Conservation (phyloP, 2,113 vertebrate species). For the Abramis brama region DNA sequence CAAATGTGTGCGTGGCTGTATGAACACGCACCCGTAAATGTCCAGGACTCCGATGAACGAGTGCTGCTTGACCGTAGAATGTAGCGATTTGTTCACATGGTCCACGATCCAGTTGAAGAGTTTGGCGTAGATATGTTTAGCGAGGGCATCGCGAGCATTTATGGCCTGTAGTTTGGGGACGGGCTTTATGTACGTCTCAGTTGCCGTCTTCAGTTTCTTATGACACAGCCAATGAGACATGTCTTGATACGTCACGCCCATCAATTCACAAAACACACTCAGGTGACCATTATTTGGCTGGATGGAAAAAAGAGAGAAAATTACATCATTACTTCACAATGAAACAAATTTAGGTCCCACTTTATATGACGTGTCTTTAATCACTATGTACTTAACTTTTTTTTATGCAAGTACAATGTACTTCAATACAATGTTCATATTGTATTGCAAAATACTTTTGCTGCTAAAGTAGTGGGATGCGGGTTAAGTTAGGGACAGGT, state of each 20-base stretch:
- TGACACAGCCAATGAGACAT: slow-evolving; percentile 99
- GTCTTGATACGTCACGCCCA: slow-evolving; percentile 93
- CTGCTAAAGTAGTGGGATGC: background rate
- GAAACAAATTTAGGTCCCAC: background rate
- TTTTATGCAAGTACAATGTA: background rate
- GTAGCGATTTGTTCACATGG: slow-evolving; percentile 93
- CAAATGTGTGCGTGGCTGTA: background rate
- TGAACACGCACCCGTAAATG: slow-evolving; percentile 89
- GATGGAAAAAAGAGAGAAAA: slow-evolving; percentile 36
- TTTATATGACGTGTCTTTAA: no score
- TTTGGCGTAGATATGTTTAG: slow-evolving; percentile 97
- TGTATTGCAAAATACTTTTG: background rate
- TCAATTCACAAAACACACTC: slow-evolving; percentile 90
- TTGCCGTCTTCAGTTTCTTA: slow-evolving; percentile 90
- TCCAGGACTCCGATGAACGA: slow-evolving; percentile 98
- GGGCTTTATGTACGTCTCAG: slow-evolving; percentile 95
- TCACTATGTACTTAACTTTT: background rate
- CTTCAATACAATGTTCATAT: background rate
- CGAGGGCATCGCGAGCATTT: slow-evolving; percentile 92
- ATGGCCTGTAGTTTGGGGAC: slow-evolving; percentile 91
- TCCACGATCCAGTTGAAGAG: slow-evolving; percentile 98
- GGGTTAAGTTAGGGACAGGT: no score
- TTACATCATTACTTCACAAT: background rate
- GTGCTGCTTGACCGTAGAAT: slow-evolving; percentile 88
- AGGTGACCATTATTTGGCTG: slow-evolving; percentile 91